Evolutionary conservation across 2,113 vertebrate species (phyloP).

Genomic region (Amia ocellicauda): DNA sequence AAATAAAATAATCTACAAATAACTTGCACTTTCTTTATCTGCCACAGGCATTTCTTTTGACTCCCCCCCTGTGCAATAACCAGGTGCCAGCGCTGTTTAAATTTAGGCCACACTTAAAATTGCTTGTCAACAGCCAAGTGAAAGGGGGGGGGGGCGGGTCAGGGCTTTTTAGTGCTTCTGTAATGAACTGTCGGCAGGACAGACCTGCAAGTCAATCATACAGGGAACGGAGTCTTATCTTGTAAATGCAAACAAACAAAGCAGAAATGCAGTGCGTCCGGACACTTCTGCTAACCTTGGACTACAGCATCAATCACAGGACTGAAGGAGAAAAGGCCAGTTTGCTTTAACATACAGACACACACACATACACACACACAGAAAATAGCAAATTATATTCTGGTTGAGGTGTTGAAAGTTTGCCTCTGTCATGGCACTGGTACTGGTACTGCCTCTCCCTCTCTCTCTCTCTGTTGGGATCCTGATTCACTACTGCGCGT

Average conservation of each 20-base stretch:
- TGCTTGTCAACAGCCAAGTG: constrained; percentile 63
- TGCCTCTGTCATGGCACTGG: too few relatives aligned
- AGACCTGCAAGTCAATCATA: constrained; percentile 52
- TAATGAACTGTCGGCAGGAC: constrained; percentile 66
- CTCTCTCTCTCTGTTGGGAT: too few relatives aligned
- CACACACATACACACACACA: not conserved
- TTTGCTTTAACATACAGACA: constrained; percentile 22
- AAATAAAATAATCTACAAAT: too few relatives aligned
- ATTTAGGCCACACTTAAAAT: constrained; percentile 64
- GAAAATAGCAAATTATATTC: constrained; percentile 5
- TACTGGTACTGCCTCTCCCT: too few relatives aligned
- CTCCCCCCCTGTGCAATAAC: constrained; percentile 30
- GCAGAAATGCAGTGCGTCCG: not conserved
- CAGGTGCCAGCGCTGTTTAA: constrained; percentile 51
- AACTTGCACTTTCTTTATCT: too few relatives aligned
- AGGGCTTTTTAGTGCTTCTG: constrained; percentile 47
- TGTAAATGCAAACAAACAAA: constrained; percentile 29
- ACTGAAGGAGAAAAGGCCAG: not conserved
- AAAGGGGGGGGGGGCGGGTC: constrained; percentile 8
- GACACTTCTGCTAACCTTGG: not conserved
- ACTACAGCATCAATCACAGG: not conserved
- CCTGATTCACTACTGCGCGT: too few relatives aligned
- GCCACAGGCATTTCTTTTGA: too few relatives aligned
- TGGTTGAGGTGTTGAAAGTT: not conserved
- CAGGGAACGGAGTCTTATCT: constrained; percentile 57